Base-by-base conservation (phyloP, 2,888 invertebrate species). In the Petrophora chlorosata region DNA sequence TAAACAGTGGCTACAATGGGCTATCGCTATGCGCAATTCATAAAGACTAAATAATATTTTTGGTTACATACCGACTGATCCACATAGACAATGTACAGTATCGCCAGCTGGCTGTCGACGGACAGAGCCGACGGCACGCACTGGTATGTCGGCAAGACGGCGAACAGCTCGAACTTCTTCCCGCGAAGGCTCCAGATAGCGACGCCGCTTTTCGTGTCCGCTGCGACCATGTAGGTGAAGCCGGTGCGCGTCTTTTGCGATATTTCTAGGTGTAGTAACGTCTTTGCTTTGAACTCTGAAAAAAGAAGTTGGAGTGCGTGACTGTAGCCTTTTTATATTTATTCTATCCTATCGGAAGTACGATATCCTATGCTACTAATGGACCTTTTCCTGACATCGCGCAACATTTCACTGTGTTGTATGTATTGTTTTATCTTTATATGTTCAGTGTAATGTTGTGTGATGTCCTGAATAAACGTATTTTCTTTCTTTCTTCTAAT, bases 51-150 rank as follows among this genome's bases (percentile, higher is more conserved):
- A n/a, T n/a, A n/a, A n/a, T n/a, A n/a, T n/a, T n/a, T n/a, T n/a
- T n/a, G n/a, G 9, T 25, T 3, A 25, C 49, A 44, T 64, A 95
- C 96, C 92, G 94, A 95, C 65, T 95, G 94, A 86, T 98, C 95
- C 0, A 95, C 92, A 82, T 97, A 97, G 2, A 92, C 93, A 5
- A 95, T 90, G 19, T 96, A 91, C 4, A 97, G 77, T 29, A 91
- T 91, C 3, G 92, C 90, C 1, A 82, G 82, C 5, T 76, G 76
- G 10, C 92, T 89, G 68, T 95, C 93, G 29, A 97, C 89, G 0
- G 93, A 91, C 58, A 97, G 66, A 0, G 96, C 95, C 0, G 95
- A 95, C 0, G 95, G 94, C 23, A 94, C 91, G 52, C 92, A 94
- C 7, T 85, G 82, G 70, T 95, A 95, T 17, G 89, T 92, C 0